These are phyloP conservation scores for Germaria angustata DNA, from an alignment of 2,888 invertebrate species.

Conservation along the genomic window DNA sequence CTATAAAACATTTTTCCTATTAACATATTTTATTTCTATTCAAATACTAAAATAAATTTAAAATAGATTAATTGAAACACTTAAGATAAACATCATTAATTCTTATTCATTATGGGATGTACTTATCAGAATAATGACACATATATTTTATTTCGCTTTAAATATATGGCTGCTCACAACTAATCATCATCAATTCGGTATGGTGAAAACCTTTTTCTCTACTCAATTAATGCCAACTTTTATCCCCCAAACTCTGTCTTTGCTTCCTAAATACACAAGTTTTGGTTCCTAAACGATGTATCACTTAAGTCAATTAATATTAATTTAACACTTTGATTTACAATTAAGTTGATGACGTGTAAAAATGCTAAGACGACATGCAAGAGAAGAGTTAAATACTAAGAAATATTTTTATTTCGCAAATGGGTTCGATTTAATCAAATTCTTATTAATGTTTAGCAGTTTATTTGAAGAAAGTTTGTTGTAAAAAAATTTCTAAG, in stretches of 20 bases:
- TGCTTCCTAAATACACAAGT: background rate
- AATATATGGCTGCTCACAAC: background rate
- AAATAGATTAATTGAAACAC: background rate
- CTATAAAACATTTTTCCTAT: too few relatives aligned
- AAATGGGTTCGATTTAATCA: too few relatives aligned
- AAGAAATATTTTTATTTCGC: too few relatives aligned
- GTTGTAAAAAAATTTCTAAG: background rate
- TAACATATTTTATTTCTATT: too few relatives aligned
- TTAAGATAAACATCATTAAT: background rate
- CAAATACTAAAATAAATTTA: too few relatives aligned
- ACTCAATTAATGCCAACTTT: background rate
- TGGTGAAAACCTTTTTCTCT: background rate
- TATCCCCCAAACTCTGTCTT: background rate
- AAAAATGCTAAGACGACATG: constrained; percentile 44
- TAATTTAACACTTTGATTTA: constrained; percentile 47
- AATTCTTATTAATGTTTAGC: background rate
- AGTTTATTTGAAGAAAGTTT: background rate
- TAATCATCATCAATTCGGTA: background rate
- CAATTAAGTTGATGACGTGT: constrained; percentile 42
- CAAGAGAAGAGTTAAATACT: background rate
- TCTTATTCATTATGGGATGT: background rate
- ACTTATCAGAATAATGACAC: too few relatives aligned
- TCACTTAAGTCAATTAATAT: constrained; percentile 60
- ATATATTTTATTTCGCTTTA: background rate
- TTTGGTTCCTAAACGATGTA: constrained; percentile 18